Evolutionary conservation across 2,888 invertebrate species (phyloP).

Genomic region (Chaetoderma sp.): DNA sequence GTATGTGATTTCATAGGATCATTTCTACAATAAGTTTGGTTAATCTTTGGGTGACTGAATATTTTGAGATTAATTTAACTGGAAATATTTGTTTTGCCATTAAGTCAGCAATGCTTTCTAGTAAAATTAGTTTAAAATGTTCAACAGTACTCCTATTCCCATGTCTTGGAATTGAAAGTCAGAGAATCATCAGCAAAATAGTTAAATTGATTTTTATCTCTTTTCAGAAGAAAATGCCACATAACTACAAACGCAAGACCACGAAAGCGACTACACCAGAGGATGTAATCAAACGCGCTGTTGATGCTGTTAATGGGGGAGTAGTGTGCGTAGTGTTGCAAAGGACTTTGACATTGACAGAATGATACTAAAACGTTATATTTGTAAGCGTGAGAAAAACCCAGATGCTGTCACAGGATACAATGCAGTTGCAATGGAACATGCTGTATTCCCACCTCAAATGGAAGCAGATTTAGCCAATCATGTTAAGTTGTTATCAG

Average conservation of each 20-base stretch:
- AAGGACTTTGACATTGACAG: conserved; percentile 36
- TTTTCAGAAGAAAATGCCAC: no score
- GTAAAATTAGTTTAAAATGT: no score
- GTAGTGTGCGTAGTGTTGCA: conserved; percentile 87
- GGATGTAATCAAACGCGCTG: conserved; percentile 72
- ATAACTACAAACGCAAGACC: conserved; percentile 15
- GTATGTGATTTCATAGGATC: no score
- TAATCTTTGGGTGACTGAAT: no score
- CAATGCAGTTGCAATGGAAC: conserved; percentile 1
- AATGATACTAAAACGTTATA: conserved; percentile 65
- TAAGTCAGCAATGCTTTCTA: no score
- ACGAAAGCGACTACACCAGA: conserved; percentile 5
- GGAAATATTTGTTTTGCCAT: no score
- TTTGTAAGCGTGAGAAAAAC: not conserved
- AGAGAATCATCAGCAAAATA: no score
- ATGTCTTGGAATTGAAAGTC: no score
- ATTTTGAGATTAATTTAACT: no score
- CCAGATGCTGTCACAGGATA: not conserved
- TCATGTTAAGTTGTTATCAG: not conserved
- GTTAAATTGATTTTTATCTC: no score
- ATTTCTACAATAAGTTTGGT: no score
- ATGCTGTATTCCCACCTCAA: not conserved
- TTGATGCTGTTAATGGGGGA: conserved; percentile 81
- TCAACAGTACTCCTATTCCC: no score
- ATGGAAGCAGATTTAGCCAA: not conserved